Percentiles rank a stretch among this genome's conserved stretches.
phyloP scores from a whole-genome alignment of 2,888 invertebrate genomes.

The Leptogaster cylindrica region DNA sequence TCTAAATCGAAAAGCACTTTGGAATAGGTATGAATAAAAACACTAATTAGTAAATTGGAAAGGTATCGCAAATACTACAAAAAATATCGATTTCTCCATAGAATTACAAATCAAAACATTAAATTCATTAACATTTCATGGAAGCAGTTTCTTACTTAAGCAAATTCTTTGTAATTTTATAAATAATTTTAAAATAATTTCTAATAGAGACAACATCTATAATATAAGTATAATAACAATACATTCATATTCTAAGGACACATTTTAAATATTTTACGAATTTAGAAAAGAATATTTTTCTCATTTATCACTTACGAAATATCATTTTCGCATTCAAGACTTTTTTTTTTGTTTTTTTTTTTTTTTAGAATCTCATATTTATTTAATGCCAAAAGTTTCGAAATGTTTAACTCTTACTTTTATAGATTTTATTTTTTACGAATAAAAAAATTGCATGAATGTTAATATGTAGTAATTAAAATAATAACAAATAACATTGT shows the following conservation, averaged over 20 bases:
- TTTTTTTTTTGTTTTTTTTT: constrained; percentile 38
- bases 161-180: constrained; percentile 7
- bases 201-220: constrained; percentile 23
- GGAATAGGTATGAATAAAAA: too few species aligned
- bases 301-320: constrained; percentile 41
- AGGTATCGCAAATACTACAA: too few species aligned
- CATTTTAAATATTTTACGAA: constrained; percentile 15
- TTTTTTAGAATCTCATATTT: constrained; percentile 30
- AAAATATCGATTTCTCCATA: too few species aligned
- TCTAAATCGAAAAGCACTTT: too few species aligned
- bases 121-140: too few species aligned
- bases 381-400: constrained; percentile 18
- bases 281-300: constrained; percentile 21
- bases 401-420: constrained; percentile 7
- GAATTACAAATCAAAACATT: too few species aligned
- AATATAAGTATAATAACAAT: constrained; percentile 25
- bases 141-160: too few species aligned
- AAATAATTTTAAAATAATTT: constrained; percentile 22
- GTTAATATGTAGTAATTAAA: constrained; percentile 10
- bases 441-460: background rate
- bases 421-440: constrained; percentile 24
- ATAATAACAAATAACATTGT: constrained; percentile 19
- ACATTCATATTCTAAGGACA: constrained; percentile 37
- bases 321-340: constrained; percentile 36
- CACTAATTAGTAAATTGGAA: too few species aligned